A percentile compares a stretch with the other conserved stretches of the same genome.
Conservation (phyloP, 2,797 vertebrate species). For the Acropternis orthonyx region DNA sequence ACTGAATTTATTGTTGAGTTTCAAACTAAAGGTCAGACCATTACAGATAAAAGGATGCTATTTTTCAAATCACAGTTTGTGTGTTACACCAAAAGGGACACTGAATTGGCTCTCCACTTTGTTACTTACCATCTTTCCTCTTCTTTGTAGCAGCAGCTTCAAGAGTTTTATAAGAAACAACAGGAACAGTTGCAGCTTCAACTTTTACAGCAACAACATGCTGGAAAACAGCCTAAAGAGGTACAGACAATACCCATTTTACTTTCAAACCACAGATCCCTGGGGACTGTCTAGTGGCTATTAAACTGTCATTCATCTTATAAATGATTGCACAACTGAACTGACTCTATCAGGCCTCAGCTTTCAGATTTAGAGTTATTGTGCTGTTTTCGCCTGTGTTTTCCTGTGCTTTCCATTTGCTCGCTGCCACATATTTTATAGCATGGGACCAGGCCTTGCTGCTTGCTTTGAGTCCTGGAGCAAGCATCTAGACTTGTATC, state of each 20-base stretch:
- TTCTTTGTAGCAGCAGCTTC: conserved; percentile 96
- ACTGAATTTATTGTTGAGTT: conserved; percentile 81
- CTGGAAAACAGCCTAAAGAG: conserved; percentile 98
- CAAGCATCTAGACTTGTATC: conserved; percentile 27
- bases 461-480: background rate
- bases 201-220: conserved; percentile 98
- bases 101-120: conserved; percentile 58
- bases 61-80: conserved; percentile 80
- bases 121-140: conserved; percentile 74
- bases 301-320: conserved; percentile 80
- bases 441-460: background rate
- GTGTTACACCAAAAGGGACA: conserved; percentile 68
- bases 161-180: conserved; percentile 99
- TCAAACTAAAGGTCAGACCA: conserved; percentile 82
- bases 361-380: conserved; percentile 74
- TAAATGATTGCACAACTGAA: conserved; percentile 76
- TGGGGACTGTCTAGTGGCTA: conserved; percentile 72
- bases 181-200: conserved; percentile 99
- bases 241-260: conserved; percentile 84
- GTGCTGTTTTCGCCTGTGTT: conserved; percentile 71
- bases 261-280: conserved; percentile 76
- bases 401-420: conserved; percentile 67
- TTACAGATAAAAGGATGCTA: conserved; percentile 83
- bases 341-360: conserved; percentile 71
- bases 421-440: conserved; percentile 57